These are phyloP conservation scores for Proales similis DNA, from an alignment of 1,140 invertebrate genomes.

Conservation along the genomic window DNA sequence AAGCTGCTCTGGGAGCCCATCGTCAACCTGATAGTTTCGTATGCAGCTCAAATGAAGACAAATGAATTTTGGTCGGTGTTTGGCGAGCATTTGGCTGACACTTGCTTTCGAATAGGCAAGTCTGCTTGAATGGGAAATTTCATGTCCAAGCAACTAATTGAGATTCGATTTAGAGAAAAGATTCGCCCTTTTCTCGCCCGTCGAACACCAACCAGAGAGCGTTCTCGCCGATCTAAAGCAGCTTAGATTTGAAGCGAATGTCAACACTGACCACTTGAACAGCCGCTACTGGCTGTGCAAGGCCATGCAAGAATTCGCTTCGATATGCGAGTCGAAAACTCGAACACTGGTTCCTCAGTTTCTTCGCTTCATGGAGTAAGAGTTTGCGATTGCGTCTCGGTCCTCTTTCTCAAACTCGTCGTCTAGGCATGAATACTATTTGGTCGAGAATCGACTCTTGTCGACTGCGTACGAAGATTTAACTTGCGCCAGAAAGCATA, in stretches of 20 bases:
- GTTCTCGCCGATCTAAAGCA: too few relatives aligned
- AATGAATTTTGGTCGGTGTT: slow-evolving; percentile 72
- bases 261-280: slow-evolving; percentile 61
- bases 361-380: slow-evolving; percentile 67
- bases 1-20: slow-evolving; percentile 78
- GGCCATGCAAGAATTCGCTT: slow-evolving; percentile 64
- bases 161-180: slow-evolving; percentile 9
- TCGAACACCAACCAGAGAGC: too few relatives aligned
- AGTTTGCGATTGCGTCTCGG: slow-evolving; percentile 19
- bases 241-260: not conserved
- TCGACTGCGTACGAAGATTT: slow-evolving; percentile 34
- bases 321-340: slow-evolving; percentile 68
- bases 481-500: too few relatives aligned
- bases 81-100: slow-evolving; percentile 58
- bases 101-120: slow-evolving; percentile 46
- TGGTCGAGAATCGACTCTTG: slow-evolving; percentile 39
- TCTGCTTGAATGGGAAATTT: slow-evolving; percentile 4
- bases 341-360: slow-evolving; percentile 68
- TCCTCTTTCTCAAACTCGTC: slow-evolving; percentile 22
- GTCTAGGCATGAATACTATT: slow-evolving; percentile 47
- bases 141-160: not conserved
- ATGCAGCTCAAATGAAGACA: slow-evolving; percentile 61
- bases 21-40: slow-evolving; percentile 64
- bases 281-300: slow-evolving; percentile 72
- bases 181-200: too few relatives aligned